A percentile compares a stretch with the other conserved stretches of the same genome.
These are phyloP conservation scores for Mirounga angustirostris DNA, from an alignment of 2,113 vertebrate genomes.

Conservation along the genomic window DNA sequence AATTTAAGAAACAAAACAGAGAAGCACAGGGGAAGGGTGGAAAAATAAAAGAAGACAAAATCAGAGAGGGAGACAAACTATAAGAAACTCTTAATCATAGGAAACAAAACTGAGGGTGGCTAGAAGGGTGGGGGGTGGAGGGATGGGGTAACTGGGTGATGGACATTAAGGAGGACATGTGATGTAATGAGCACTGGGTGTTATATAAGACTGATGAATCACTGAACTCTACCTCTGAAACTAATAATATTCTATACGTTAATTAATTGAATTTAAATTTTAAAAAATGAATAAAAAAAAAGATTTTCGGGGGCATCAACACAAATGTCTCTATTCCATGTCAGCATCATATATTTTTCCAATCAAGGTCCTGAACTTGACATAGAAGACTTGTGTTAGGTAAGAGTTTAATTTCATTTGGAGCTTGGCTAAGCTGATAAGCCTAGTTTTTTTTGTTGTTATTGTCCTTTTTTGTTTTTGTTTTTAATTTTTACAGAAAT, in stretches of 20 bases:
- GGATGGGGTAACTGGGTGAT: no score
- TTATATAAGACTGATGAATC: background rate
- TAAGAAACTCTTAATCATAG: no score
- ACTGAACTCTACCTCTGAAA: background rate
- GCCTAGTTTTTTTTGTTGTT: background rate
- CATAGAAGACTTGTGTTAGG: background rate
- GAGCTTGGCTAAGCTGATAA: background rate
- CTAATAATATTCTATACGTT: background rate
- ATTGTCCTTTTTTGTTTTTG: background rate
- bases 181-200: no score
- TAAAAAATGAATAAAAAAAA: background rate
- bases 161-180: no score
- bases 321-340: background rate
- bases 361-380: background rate
- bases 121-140: no score
- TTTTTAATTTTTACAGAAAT: background rate
- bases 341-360: background rate
- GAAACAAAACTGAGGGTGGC: no score
- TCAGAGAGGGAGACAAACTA: no score
- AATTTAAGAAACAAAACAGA: no score
- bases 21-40: no score
- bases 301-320: background rate
- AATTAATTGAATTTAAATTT: background rate
- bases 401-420: background rate
- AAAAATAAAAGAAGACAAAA: no score